These are phyloP conservation scores for Porites cylindrica DNA, from an alignment of 92 coral and sea anemone species.

Conservation along the genomic window DNA sequence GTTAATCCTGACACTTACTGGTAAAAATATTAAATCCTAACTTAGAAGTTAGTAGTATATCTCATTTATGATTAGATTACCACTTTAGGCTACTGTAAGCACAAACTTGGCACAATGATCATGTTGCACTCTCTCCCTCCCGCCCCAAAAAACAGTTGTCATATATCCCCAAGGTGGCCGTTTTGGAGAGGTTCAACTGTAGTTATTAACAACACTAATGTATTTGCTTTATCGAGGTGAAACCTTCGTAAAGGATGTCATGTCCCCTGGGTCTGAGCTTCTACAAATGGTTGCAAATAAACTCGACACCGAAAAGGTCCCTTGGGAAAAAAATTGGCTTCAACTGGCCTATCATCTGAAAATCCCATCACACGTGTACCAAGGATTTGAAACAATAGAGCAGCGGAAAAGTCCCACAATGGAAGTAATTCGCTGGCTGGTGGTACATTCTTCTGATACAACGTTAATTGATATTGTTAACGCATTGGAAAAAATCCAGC, in stretches of 20 bases:
- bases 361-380: neutral
- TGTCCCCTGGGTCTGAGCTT: neutral
- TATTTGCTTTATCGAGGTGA: neutral
- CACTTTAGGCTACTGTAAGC: neutral
- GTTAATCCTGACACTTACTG: too few relatives aligned
- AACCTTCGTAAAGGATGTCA: neutral
- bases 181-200: neutral
- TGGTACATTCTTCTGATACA: neutral
- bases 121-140: neutral
- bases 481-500: slow-evolving; percentile 5
- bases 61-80: neutral
- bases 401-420: slow-evolving; percentile 1
- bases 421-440: neutral
- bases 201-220: neutral
- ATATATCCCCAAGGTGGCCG: too few relatives aligned
- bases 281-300: neutral
- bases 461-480: neutral
- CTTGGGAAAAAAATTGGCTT: neutral
- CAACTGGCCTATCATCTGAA: neutral
- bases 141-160: too few relatives aligned
- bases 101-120: too few relatives aligned
- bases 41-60: too few relatives aligned
- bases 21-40: too few relatives aligned
- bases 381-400: neutral
- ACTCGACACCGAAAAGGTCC: neutral